phyloP scores from a whole-genome alignment of 2,113 vertebrate genomes.

The Proterorhinus semilunaris region DNA sequence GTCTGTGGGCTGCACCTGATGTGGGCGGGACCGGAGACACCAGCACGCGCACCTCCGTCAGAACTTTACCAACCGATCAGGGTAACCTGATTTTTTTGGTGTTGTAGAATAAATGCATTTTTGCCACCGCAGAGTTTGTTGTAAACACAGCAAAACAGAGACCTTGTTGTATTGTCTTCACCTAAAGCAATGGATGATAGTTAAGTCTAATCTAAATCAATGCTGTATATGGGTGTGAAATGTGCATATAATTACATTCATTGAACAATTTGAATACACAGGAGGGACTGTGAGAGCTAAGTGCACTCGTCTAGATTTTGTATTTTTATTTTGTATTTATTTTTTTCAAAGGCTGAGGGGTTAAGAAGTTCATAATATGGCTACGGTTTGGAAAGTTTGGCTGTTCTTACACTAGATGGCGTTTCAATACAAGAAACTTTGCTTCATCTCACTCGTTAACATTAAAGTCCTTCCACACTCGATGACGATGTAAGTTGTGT shows the following conservation, averaged over 20 bases:
- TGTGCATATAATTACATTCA: background rate
- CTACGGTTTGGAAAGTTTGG: background rate
- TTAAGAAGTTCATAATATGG: background rate
- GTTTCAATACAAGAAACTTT: background rate
- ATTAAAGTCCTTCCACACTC: background rate
- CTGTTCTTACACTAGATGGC: background rate
- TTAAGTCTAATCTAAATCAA: no score
- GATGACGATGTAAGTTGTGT: background rate
- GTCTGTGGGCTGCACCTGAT: slow-evolving; percentile 6
- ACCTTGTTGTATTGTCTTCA: no score
- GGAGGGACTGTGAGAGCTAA: no score
- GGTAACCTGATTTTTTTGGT: no score
- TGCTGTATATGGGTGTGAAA: background rate
- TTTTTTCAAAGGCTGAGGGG: no score
- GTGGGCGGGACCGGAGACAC: background rate
- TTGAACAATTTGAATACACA: no score
- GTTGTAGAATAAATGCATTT: no score
- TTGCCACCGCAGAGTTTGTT: no score
- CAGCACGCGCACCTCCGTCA: background rate
- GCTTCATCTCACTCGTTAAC: background rate
- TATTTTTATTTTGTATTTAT: no score
- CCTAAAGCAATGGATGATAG: no score
- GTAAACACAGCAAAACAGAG: no score
- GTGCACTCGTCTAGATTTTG: no score
- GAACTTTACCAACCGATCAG: background rate